Percentiles rank a stretch among this genome's conserved stretches.
phyloP scores from a whole-genome alignment of 2,797 vertebrate species.

The Strix occidentalis region DNA sequence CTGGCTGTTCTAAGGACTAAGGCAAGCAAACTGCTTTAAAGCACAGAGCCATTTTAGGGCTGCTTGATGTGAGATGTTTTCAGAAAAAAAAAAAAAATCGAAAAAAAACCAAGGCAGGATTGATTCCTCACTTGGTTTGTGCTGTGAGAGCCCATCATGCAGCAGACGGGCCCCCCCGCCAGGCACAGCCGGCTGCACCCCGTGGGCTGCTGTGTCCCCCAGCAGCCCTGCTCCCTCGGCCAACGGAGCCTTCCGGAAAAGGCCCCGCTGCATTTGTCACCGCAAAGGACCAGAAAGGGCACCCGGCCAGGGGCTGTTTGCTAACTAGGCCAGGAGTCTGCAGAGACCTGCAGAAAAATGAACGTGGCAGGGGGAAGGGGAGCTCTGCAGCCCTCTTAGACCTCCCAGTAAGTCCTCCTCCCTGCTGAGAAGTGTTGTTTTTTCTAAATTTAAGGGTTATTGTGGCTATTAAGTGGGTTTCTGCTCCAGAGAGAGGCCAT shows the following conservation, averaged over 20 bases:
- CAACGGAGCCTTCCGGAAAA: rapidly evolving
- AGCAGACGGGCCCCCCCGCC: not conserved
- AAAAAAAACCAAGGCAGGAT: too few relatives aligned
- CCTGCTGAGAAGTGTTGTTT: too few relatives aligned
- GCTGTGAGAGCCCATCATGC: too few relatives aligned
- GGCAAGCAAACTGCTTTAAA: not conserved
- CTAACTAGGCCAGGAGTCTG: not conserved
- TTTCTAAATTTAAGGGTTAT: not conserved
- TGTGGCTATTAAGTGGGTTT: not conserved
- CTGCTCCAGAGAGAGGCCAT: not conserved
- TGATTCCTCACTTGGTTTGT: not conserved
- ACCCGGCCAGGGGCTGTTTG: not conserved
- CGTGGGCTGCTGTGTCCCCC: rapidly evolving
- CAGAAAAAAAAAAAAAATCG: rapidly evolving
- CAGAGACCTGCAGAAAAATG: not conserved
- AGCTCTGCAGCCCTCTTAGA: not conserved
- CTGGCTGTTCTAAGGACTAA: not conserved
- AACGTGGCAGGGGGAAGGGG: not conserved
- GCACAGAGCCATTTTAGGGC: not conserved
- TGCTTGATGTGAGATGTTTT: not conserved
- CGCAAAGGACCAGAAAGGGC: not conserved
- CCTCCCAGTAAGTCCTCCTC: not conserved
- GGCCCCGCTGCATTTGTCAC: not conserved
- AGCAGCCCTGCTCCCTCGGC: rapidly evolving
- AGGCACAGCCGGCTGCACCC: not conserved